These are phyloP conservation scores for Pyrocephalus nanus DNA, from an alignment of 2,797 vertebrate species.

Conservation along the genomic window DNA sequence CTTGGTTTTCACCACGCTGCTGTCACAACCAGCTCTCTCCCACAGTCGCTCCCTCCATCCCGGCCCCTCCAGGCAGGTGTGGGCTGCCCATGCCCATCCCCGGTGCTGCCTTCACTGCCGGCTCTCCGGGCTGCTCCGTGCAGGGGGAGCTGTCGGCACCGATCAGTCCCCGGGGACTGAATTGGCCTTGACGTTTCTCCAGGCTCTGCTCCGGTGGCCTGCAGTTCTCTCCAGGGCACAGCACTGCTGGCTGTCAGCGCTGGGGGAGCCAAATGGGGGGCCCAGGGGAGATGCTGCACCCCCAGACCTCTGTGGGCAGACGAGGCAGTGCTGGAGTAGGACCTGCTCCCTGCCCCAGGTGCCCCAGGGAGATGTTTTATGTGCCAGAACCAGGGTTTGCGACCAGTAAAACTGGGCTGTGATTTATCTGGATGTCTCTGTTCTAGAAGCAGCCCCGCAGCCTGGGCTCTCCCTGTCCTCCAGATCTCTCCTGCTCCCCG, in stretches of 20 bases:
- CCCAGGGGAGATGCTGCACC: neutral
- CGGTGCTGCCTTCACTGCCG: fast-evolving
- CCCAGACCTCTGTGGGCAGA: fast-evolving
- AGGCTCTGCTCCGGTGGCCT: neutral
- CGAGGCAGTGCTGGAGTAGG: fast-evolving
- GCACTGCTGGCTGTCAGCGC: neutral
- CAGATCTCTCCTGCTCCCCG: neutral
- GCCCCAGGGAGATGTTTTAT: fast-evolving
- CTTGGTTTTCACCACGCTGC: neutral
- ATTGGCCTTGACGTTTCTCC: constrained; percentile 18
- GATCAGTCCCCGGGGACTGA: neutral
- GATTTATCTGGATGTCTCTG: neutral
- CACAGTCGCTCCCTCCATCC: neutral
- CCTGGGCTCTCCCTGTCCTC: neutral
- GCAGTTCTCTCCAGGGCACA: constrained; percentile 17
- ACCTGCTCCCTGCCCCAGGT: neutral
- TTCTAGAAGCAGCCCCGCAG: neutral
- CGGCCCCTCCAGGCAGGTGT: fast-evolving
- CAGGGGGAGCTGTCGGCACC: neutral
- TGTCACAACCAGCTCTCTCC: neutral
- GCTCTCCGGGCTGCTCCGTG: neutral
- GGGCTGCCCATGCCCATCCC: neutral
- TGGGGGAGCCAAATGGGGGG: neutral
- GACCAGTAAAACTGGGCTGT: neutral
- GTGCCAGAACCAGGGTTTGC: neutral